phyloP scores from a whole-genome alignment of 2,113 vertebrate genomes.

The Pachycephala philippinensis region DNA sequence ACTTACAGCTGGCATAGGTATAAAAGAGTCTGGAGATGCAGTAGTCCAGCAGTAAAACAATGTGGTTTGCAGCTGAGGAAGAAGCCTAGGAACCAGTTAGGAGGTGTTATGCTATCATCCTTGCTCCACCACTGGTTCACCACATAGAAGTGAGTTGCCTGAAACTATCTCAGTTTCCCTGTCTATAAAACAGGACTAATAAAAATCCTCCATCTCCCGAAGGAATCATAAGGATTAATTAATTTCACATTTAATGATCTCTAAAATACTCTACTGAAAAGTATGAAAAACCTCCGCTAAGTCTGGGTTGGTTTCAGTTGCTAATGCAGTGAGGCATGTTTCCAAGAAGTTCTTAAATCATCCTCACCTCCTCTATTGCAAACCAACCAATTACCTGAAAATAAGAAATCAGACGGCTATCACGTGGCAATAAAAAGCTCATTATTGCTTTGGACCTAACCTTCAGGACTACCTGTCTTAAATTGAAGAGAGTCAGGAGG shows the following conservation, averaged over 20 bases:
- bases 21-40: neutral
- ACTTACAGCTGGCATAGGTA: neutral
- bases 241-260: constrained; percentile 21
- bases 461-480: neutral
- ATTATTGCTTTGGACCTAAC: neutral
- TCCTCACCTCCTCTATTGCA: neutral
- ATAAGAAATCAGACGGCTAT: neutral
- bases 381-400: neutral
- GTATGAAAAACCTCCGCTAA: neutral
- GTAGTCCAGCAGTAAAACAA: neutral
- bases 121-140: neutral
- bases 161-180: neutral
- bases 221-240: constrained; percentile 35
- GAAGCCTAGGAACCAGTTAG: neutral
- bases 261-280: neutral
- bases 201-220: neutral
- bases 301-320: neutral
- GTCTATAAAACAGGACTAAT: neutral
- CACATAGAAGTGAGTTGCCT: neutral
- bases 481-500: neutral
- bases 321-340: neutral
- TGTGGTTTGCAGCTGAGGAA: neutral
- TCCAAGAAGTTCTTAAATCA: constrained; percentile 11
- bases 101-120: neutral
- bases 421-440: neutral